A percentile compares a stretch with the other conserved stretches of the same genome.
phyloP scores from a whole-genome alignment of 2,888 invertebrate genomes.

The Colostygia pectinataria region DNA sequence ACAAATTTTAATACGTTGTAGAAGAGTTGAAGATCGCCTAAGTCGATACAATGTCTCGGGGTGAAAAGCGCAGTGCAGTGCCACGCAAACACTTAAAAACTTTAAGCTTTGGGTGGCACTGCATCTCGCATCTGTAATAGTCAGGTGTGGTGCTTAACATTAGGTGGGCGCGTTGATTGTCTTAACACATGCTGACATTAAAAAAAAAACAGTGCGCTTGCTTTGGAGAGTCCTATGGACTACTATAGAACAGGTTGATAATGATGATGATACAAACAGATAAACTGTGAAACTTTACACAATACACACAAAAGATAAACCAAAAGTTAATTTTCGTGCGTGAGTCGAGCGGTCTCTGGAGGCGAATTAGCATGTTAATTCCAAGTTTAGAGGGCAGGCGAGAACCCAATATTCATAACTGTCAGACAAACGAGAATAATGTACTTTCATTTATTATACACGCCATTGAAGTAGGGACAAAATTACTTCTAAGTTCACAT shows the following conservation, averaged over 20 bases:
- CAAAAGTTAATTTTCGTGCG: constrained; percentile 22
- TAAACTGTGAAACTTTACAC: constrained; percentile 1
- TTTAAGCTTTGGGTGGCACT: too few relatives aligned
- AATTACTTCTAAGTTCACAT: neutral
- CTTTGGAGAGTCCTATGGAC: too few relatives aligned
- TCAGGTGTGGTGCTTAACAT: too few relatives aligned
- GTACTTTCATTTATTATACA: neutral
- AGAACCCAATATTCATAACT: constrained; percentile 3
- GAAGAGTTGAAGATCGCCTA: too few relatives aligned
- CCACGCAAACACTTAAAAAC: too few relatives aligned
- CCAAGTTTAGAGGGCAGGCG: constrained; percentile 4
- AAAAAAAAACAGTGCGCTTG: too few relatives aligned
- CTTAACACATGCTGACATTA: too few relatives aligned
- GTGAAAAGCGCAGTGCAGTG: too few relatives aligned
- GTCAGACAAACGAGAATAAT: neutral
- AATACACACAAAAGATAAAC: constrained; percentile 21
- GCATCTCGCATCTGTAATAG: too few relatives aligned
- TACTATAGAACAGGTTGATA: neutral
- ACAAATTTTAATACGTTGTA: too few relatives aligned
- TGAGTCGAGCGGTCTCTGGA: constrained; percentile 12
- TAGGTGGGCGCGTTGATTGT: too few relatives aligned
- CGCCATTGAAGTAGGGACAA: neutral
- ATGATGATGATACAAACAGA: neutral
- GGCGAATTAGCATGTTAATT: constrained; percentile 21
- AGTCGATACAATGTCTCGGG: too few relatives aligned